Conservation (phyloP, 2,888 invertebrate genomes). For the Helleia helle region DNA sequence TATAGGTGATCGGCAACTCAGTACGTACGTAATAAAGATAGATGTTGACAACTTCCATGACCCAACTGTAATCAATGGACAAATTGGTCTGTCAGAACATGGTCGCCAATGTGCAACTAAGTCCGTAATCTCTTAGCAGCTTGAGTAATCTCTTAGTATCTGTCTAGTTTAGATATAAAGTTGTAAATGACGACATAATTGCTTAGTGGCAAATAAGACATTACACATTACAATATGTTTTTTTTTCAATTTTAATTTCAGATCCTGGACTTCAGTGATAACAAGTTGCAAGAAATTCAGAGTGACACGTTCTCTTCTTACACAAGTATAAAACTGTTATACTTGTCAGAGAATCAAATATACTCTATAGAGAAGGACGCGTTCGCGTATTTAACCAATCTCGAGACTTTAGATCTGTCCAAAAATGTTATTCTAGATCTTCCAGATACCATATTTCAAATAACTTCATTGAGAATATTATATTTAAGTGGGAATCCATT, state of each 20-base stretch:
- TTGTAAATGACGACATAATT: too few relatives aligned
- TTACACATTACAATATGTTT: too few relatives aligned
- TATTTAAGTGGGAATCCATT: conserved; percentile 72
- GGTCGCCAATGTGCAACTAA: too few relatives aligned
- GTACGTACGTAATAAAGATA: too few relatives aligned
- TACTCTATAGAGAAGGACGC: conserved; percentile 68
- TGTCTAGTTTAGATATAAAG: too few relatives aligned
- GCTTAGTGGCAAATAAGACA: too few relatives aligned
- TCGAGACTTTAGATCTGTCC: conserved; percentile 72
- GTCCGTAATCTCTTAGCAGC: too few relatives aligned
- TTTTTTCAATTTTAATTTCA: conserved; percentile 33
- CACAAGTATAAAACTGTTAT: conserved; percentile 66
- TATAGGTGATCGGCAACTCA: too few relatives aligned
- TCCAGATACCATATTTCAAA: conserved; percentile 64
- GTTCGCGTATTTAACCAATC: conserved; percentile 54
- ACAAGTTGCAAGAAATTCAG: conserved; percentile 66
- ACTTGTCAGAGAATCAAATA: conserved; percentile 74
- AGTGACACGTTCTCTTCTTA: conserved; percentile 64
- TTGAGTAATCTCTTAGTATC: too few relatives aligned
- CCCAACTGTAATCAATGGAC: too few relatives aligned
- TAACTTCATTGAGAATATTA: conserved; percentile 76
- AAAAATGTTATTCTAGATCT: conserved; percentile 66
- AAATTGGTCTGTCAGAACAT: too few relatives aligned
- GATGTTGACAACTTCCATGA: too few relatives aligned
- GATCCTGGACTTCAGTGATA: conserved; percentile 74